A percentile compares a stretch with the other conserved stretches of the same genome.
These are phyloP conservation scores for Lethenteron camtschaticum DNA, from an alignment of 2,113 vertebrate species.

Conservation along the genomic window DNA sequence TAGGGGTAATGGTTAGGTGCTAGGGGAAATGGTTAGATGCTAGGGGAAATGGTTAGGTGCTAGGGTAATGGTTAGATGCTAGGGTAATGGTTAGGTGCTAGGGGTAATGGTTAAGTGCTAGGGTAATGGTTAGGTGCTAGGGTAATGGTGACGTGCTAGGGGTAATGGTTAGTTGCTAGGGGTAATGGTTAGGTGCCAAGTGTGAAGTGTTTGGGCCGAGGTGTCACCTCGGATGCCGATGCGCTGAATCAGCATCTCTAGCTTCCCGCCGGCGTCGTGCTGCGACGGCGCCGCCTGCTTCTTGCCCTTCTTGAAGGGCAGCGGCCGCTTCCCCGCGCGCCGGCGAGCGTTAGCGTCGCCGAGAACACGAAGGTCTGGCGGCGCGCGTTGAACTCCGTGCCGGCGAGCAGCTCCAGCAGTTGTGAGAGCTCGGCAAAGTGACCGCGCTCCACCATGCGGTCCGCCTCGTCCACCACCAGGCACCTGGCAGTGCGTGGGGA, in stretches of 20 bases:
- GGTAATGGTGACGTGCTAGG: too few relatives aligned
- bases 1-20: too few relatives aligned
- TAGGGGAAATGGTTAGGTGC: too few relatives aligned
- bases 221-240: too few relatives aligned
- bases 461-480: slow-evolving; percentile 85
- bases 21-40: too few relatives aligned
- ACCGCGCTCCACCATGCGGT: slow-evolving; percentile 81
- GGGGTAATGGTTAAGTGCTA: too few relatives aligned
- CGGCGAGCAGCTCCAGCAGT: slow-evolving; percentile 63
- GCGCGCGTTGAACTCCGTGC: slow-evolving; percentile 43
- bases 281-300: slow-evolving; percentile 15
- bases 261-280: slow-evolving; percentile 36
- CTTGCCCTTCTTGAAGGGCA: slow-evolving; percentile 51
- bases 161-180: too few relatives aligned
- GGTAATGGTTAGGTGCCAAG: too few relatives aligned
- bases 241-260: slow-evolving; percentile 46
- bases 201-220: too few relatives aligned
- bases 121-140: too few relatives aligned
- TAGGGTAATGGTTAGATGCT: too few relatives aligned
- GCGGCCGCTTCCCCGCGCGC: slow-evolving; percentile 41
- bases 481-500: slow-evolving; percentile 27
- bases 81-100: too few relatives aligned
- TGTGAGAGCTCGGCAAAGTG: slow-evolving; percentile 76
- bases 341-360: slow-evolving; percentile 65
- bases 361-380: slow-evolving; percentile 74